These are phyloP conservation scores for Pseudorasbora parva DNA, from an alignment of 2,113 vertebrate genomes.

Conservation along the genomic window DNA sequence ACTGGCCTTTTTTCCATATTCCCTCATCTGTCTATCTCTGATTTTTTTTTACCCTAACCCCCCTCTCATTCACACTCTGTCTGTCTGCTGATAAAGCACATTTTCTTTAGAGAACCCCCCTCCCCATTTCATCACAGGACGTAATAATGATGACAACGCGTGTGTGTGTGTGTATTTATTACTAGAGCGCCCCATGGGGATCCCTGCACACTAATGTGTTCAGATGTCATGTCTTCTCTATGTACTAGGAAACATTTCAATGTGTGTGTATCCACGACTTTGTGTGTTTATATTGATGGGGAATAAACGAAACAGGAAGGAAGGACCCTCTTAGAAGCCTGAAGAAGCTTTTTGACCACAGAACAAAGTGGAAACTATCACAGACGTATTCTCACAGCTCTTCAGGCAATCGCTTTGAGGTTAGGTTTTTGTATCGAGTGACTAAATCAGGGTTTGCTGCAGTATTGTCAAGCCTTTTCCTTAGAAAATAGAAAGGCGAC, in stretches of 20 bases:
- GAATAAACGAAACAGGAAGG: background rate
- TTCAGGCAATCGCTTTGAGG: slow-evolving; percentile 1
- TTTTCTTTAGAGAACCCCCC: slow-evolving; percentile 50
- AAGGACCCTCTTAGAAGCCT: background rate
- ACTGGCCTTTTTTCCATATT: background rate
- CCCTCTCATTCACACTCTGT: slow-evolving; percentile 45
- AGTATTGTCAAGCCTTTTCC: slow-evolving; percentile 21
- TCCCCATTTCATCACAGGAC: slow-evolving; percentile 12
- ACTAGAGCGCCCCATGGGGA: background rate
- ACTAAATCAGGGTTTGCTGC: slow-evolving; percentile 29
- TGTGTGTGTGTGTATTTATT: slow-evolving; percentile 12
- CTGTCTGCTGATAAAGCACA: slow-evolving; percentile 66
- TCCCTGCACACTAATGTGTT: background rate
- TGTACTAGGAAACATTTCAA: background rate
- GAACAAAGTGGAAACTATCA: slow-evolving; percentile 28
- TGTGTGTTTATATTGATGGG: slow-evolving; percentile 11
- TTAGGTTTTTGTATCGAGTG: slow-evolving; percentile 2
- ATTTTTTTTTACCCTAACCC: background rate
- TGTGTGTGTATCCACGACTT: slow-evolving; percentile 15
- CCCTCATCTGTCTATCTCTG: slow-evolving; percentile 46
- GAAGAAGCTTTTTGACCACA: slow-evolving; percentile 14
- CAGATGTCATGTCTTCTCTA: background rate
- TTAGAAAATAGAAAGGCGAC: slow-evolving; percentile 10
- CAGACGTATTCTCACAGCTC: background rate
- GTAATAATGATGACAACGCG: slow-evolving; percentile 24